Base-by-base conservation (phyloP, 2,113 vertebrate species). In the Myotis brandtii region DNA sequence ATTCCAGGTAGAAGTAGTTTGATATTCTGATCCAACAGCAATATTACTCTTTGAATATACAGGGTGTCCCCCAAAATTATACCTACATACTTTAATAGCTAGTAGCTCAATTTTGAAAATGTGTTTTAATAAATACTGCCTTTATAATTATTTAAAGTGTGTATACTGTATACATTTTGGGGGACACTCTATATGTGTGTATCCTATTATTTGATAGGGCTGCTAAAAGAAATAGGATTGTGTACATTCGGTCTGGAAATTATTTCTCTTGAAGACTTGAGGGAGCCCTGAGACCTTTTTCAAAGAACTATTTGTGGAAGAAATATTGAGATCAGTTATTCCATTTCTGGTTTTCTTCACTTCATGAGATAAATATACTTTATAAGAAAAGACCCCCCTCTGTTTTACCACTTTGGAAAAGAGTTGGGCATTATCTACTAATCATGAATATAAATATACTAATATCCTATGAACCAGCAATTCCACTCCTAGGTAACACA, bases 301-400 rank as follows among this genome's bases (percentile, higher is more conserved):
- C 37, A 50, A 93, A 43, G 32, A 92, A 56, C 67, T 34, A 0
- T 64, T 18, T 54, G 16, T 82, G 52, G 32, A 77, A 80, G 50
- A 90, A 34, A 8, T 21, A 4, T 0, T 32, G 18, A 64, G 34
- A n/a, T 64, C 27, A 77, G 23, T 66, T 79, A 79, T 37, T 72
- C 34, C 14, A 6, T 6, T 64, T 89, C 46, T 66, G 27, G 1
- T 89, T 86, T 92, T 86, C 95, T 62, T 40, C 9, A 64, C 13
- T 84, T 76, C 21, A 50, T n/a, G 9, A 81, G 76, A 69, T 69
- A 69, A 72, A 88, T 72, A n/a, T 82, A 82, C 77, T 52, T 93
- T 25, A 9, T 1, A 32, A 67, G 10, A 52, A 67, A 84, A 25
- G 30, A 37, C 37, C 37, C 37, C 37, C 37, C 37, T 3, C 9